Base-by-base conservation (phyloP, 2,113 vertebrate species). In the Monopterus albus region DNA sequence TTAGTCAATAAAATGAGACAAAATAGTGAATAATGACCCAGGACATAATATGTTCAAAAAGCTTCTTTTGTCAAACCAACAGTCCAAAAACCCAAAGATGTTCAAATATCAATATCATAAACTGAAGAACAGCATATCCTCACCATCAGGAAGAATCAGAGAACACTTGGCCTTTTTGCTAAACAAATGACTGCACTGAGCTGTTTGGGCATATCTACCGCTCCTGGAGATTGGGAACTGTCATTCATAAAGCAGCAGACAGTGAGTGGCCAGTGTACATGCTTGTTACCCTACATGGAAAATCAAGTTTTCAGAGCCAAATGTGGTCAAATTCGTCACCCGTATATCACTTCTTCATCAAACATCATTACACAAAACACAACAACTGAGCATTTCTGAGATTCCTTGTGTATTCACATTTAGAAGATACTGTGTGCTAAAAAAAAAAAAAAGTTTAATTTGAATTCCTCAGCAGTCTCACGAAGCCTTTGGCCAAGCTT, bases 381-480 rank as follows among this genome's bases (percentile, higher is more conserved):
- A 62, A 38, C 17, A 68, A 7, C 23, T 61, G 31, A 36, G 18
- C 3, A 1, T 55, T 53, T 50, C 45, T 61, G 25, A 50, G n/a
- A 46, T 56, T 29, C 25, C 13, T 23, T 55, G 42, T 33, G 10
- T 39, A 45, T 31, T 39, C 60, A 78, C 50, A 45, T 67, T 40
- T n/a, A 39, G 5, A 60, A 61, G 31, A 71, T 47, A 43, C 26
- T n/a, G 25, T 39, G 43, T 11, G 39, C 38, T 42, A 28, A 64
- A 52, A 46, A 65, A 4, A 42, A 39, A 12, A 21, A 31, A 29
- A 36, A 20, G 5, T 17, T 53, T n/a, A 15, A 78, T 60, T 63
- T 64, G 21, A 76, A 71, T 78, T 74, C 39, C 45, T 73, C 17
- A 60, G 31, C 26, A 53, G 40, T 45, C 61, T 61, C 29, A 64